Evolutionary conservation across 2,797 vertebrate species (phyloP).

Genomic region (Bovichtus diacanthus): DNA sequence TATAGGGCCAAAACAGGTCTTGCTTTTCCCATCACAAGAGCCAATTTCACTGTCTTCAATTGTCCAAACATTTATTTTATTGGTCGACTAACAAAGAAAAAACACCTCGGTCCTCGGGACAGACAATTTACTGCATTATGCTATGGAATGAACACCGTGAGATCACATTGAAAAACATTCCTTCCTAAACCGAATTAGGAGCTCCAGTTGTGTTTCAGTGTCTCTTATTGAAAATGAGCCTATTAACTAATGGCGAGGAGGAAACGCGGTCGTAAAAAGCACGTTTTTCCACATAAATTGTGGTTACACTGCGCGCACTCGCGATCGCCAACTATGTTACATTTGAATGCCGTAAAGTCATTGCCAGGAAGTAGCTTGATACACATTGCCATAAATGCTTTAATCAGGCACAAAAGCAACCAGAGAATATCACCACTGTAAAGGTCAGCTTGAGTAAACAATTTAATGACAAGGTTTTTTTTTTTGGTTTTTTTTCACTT

Average conservation of each 20-base stretch:
- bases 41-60: constrained; percentile 43
- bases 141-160: constrained; percentile 64
- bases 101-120: constrained; percentile 56
- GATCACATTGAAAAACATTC: constrained; percentile 57
- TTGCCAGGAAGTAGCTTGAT: constrained; percentile 46
- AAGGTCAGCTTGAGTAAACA: constrained; percentile 76
- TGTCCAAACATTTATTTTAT: constrained; percentile 66
- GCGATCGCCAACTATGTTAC: constrained; percentile 56
- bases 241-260: constrained; percentile 72
- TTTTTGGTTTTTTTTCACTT: background rate
- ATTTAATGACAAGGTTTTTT: constrained; percentile 42
- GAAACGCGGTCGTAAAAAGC: constrained; percentile 73
- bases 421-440: constrained; percentile 52
- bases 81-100: constrained; percentile 49
- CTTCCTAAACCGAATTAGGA: constrained; percentile 61
- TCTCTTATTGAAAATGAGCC: constrained; percentile 78
- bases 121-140: constrained; percentile 58
- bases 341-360: constrained; percentile 59
- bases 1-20: background rate
- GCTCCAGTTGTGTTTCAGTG: constrained; percentile 70
- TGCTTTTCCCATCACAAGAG: constrained; percentile 18
- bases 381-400: constrained; percentile 57
- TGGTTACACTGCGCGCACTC: constrained; percentile 57
- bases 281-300: constrained; percentile 81
- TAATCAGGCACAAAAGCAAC: constrained; percentile 64